Evolutionary conservation across 1,140 invertebrate genomes (phyloP).

Genomic region (Ylistrum balloti): DNA sequence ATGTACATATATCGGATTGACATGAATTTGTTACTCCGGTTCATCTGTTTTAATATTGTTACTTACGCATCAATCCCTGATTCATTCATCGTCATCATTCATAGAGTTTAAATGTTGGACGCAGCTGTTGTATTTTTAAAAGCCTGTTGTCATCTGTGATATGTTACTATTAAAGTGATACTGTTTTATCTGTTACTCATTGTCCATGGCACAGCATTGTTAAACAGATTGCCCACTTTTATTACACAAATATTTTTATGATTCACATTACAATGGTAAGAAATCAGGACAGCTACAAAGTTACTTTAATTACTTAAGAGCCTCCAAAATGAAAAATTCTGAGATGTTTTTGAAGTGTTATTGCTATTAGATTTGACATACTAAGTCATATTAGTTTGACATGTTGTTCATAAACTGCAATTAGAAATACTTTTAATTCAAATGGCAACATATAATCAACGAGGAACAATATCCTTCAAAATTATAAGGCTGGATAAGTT

Average conservation of each 20-base stretch:
- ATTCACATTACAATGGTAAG: no score
- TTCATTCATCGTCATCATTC: background rate
- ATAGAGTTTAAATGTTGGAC: slow-evolving; percentile 31
- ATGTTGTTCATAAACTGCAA: background rate
- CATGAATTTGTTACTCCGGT: background rate
- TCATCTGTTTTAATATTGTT: background rate
- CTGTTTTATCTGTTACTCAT: slow-evolving; percentile 21
- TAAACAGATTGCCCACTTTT: background rate
- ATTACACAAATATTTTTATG: background rate
- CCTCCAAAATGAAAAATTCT: background rate
- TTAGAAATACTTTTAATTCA: background rate
- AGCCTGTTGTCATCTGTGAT: slow-evolving; percentile 32
- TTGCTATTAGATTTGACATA: background rate
- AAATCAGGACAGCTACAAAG: no score
- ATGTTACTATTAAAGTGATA: slow-evolving; percentile 1
- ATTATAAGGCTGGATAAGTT: no score
- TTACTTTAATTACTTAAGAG: background rate
- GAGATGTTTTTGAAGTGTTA: background rate
- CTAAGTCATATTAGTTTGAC: no score
- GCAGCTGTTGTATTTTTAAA: slow-evolving; percentile 28
- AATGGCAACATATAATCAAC: background rate
- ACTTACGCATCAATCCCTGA: background rate
- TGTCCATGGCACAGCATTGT: slow-evolving; percentile 19
- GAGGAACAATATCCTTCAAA: no score
- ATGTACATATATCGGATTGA: background rate